A percentile compares a stretch with the other conserved stretches of the same genome.
Evolutionary conservation across 2,113 vertebrate species (phyloP).

Genomic region (Alces alces): DNA sequence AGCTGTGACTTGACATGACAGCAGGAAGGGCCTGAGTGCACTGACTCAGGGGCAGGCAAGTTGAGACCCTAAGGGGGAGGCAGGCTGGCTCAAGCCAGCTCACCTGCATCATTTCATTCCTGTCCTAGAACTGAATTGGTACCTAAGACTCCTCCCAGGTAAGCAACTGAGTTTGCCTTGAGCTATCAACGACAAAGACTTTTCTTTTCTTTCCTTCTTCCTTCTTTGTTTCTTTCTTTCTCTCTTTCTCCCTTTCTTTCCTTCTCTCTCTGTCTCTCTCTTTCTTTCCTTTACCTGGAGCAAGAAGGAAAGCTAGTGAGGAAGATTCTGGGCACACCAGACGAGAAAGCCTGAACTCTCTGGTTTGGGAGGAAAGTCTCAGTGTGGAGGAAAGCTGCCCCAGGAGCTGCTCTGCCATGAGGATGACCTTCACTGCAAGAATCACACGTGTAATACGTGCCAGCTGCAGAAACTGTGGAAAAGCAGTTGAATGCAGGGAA

Average conservation of each 20-base stretch:
- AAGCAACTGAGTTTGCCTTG: no score
- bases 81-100: neutral
- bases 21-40: neutral
- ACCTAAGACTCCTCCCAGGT: neutral
- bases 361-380: neutral
- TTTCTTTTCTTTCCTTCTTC: neutral
- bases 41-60: neutral
- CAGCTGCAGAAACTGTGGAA: neutral
- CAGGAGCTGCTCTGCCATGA: rapidly evolving
- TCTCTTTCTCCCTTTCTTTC: neutral
- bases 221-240: neutral
- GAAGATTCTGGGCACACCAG: neutral
- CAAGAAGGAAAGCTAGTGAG: neutral
- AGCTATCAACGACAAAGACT: neutral
- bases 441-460: rapidly evolving
- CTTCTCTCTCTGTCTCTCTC: neutral
- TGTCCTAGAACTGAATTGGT: rapidly evolving
- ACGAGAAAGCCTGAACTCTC: neutral
- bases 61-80: neutral
- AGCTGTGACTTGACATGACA: neutral
- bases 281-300: neutral
- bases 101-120: neutral
- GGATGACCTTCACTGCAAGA: rapidly evolving
- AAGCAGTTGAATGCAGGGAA: no score
- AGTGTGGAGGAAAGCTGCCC: neutral